Base-by-base conservation (phyloP, 30 jellyfish, hydroid and myxozoan species). In the Nemopilema nomurai region DNA sequence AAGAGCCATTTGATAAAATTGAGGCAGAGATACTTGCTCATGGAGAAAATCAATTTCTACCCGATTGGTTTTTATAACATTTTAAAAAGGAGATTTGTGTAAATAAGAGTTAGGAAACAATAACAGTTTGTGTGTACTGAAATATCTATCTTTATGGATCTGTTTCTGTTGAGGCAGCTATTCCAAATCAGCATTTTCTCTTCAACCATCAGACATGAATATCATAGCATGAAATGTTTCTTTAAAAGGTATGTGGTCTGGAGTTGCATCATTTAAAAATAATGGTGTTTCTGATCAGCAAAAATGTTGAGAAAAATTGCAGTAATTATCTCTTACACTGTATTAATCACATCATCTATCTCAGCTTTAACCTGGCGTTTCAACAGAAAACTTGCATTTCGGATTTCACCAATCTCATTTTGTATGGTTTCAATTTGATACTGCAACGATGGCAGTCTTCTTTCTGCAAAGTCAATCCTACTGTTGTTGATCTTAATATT, bases 41-140 rank as follows among this genome's bases (percentile, higher is more conserved):
- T 49, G 96, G 96, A 19, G n/a, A 28, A 0, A 94, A 76, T 32
- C 32, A 76, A 1, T 88, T 93, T 76, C 81, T 93, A n/a, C 98
- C 97, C n/a, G 92, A 93, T 24, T 93, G 98, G 97, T 93, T 83
- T 79, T 49, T 49, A 41, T 17, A 49, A 30, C n/a, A 64, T 49
- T 29, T 18, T 20, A 53, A 33, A 74, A 23, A 51, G 19, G 57
- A 13, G n/a, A n/a, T n/a, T n/a, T n/a, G n/a, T n/a, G n/a, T n/a
- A n/a, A n/a, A n/a, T n/a, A n/a, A n/a, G n/a, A n/a, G n/a, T n/a
- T n/a, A n/a, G n/a, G n/a, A n/a, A n/a, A n/a, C n/a, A n/a, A n/a
- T n/a, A n/a, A n/a, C n/a, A n/a, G n/a, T n/a, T n/a, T n/a, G n/a
- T n/a, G n/a, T n/a, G n/a, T n/a, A n/a, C n/a, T n/a, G n/a, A n/a